Evolutionary conservation across 2,888 invertebrate species (phyloP), one percentile per base, ranked within the genome.

Genomic region (Ectemnius cavifrons): DNA sequence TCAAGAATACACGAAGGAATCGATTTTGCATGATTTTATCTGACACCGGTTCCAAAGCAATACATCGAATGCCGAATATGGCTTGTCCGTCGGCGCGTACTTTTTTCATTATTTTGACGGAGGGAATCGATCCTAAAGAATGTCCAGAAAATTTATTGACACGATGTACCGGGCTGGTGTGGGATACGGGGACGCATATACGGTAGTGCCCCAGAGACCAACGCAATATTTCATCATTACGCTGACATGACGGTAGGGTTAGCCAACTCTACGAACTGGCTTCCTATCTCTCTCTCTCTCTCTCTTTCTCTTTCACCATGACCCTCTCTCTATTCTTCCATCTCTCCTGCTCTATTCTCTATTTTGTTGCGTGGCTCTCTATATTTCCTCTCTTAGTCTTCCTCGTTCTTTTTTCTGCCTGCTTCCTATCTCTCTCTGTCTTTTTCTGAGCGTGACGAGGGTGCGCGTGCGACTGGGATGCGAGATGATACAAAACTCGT

Each of bases 221-320:
- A 74, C 77, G 86, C 87, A 86, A 90, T 90, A 90, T 90, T 91
- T 91, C 90, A 90, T 90, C 90, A 90, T 91, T 90, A 91, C 83
- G 73, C 84, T 85, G 89, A 89, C 89, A 88, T 79, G 85, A 84
- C 74, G 87, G 85, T 88, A 89, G 89, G 89, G 89, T 89, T 89
- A 87, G 85, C 82, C 81, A 77, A 65, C 67, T 81, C 73, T 23
- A 3, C 3, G 23, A 0, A 23, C 3, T 2, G 23, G 23, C 23
- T 23, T 63, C 78, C 78, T 65, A 64, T 67, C 73, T 63, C 71
- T 63, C 67, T 66, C 69, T 71, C 63, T 65, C 65, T 28, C 72
- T 74, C 75, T 63, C 58, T n/a, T n/a, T 63, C 56, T 37, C 18
- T 52, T 37, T 27, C 67, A 18, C 20, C 20, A 1, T 20, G 1